Evolutionary conservation across 2,888 invertebrate genomes (phyloP), one percentile per base, ranked within the genome.

Genomic region (Thera britannica): DNA sequence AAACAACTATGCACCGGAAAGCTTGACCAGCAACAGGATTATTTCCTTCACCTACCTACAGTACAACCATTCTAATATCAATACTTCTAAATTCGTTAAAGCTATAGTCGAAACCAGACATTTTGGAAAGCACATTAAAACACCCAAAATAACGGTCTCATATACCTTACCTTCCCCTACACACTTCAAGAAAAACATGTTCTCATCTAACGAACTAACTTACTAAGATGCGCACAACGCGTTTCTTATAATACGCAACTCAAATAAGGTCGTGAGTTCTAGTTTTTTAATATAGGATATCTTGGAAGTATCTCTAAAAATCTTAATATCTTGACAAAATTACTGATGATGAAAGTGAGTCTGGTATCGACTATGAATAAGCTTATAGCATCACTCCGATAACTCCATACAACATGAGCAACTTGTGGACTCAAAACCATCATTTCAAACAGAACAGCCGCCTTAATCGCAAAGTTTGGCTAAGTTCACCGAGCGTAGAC

Each of bases 81-180:
- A 48, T 51, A 65, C 67, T 62, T 46, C 55, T 65, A 65, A 59
- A 69, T 66, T 67, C 70, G 61, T 59, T n/a, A 62, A 54, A 62
- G 58, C 58, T 62, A 54, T 49, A 65, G 60, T 60, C 60, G 56
- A 56, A 41, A 36, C 56, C 65, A 60, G 51, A 65, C 38, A 23
- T n/a, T 63, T 36, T 23, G 23, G 2, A 46, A 36, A 7, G 1
- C 34, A 23, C 23, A 23, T 23, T 23, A 23, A 23, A 23, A 23
- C 23, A 23, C 23, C 23, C 23, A 23, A 46, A 23, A 23, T 46
- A 46, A 9, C 11, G 7, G 52, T 51, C 3, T 3, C 48, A 48
- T 11, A 11, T 48, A 11, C 48, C 48, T 8, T 9, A 11, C 48
- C 48, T 49, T 49, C 38, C 38, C 38, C 38, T 38, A 38, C 4